Percentiles rank a stretch among this genome's conserved stretches.
Conservation (phyloP, 2,888 invertebrate genomes). For the Eupsilia transversa region DNA sequence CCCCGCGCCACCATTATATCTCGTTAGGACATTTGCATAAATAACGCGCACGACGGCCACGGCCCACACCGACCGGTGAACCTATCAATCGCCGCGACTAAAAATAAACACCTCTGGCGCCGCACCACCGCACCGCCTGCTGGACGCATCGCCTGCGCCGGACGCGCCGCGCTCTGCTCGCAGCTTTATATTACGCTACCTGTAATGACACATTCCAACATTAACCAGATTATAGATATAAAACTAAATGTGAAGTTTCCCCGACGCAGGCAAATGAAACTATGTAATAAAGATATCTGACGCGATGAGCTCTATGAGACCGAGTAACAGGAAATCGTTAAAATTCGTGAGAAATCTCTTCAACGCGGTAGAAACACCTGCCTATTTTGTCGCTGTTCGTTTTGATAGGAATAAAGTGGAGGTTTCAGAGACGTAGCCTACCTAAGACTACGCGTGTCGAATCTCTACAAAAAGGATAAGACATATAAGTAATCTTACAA, state of each 20-base stretch:
- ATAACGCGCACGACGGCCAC: constrained; percentile 83
- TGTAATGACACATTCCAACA: constrained; percentile 83
- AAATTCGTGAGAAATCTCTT: constrained; percentile 87
- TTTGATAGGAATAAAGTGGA: constrained; percentile 53
- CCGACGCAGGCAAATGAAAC: constrained; percentile 81
- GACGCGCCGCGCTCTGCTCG: constrained; percentile 53
- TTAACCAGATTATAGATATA: constrained; percentile 85
- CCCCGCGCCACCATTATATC: constrained; percentile 85
- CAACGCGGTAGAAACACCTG: constrained; percentile 72
- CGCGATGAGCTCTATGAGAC: constrained; percentile 80
- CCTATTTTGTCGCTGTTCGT: constrained; percentile 63
- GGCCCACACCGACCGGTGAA: constrained; percentile 80
- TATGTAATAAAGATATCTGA: constrained; percentile 87
- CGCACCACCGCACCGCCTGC: constrained; percentile 70
- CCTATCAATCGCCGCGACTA: constrained; percentile 87
- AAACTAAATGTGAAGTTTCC: constrained; percentile 79
- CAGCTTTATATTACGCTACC: constrained; percentile 78
- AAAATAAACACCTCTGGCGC: constrained; percentile 85
- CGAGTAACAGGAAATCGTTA: constrained; percentile 89
- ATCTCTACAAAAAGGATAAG: constrained; percentile 78
- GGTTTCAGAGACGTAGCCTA: constrained; percentile 21
- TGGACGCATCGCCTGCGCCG: constrained; percentile 66
- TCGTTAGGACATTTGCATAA: constrained; percentile 90
- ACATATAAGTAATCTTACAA: constrained; percentile 83
- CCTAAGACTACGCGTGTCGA: constrained; percentile 67